Conservation (phyloP, 2,797 vertebrate genomes). For the Peromyscus eremicus region DNA sequence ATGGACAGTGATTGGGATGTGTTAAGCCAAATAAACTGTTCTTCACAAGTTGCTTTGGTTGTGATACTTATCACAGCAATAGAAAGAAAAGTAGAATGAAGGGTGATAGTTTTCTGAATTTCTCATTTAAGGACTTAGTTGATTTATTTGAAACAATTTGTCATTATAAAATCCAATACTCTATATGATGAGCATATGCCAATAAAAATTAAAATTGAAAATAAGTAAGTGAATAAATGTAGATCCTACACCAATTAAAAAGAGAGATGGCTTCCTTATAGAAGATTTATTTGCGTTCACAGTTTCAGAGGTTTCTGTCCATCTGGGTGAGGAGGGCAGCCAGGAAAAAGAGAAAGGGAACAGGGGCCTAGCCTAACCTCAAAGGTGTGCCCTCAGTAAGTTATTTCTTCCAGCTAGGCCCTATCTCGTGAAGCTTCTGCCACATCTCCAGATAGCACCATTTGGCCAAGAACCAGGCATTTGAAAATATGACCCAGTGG, state of each 20-base stretch:
- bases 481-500: not conserved
- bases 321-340: not conserved
- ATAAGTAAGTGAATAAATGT: not conserved
- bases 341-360: not conserved
- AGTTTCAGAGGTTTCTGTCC: not conserved
- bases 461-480: not conserved
- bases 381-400: not conserved
- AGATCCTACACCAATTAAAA: not conserved
- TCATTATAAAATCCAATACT: not conserved
- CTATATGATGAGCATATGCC: not conserved
- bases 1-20: not conserved
- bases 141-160: not conserved
- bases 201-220: not conserved
- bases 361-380: not conserved
- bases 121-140: slow-evolving; percentile 17
- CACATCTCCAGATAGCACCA: not conserved
- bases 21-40: not conserved
- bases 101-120: not conserved
- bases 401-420: not conserved
- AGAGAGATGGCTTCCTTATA: not conserved
- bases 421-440: not conserved
- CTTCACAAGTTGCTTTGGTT: not conserved
- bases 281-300: not conserved
- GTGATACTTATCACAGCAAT: not conserved
- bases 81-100: not conserved